Base-by-base conservation (phyloP, 2,113 vertebrate species). In the Mustela nigripes region DNA sequence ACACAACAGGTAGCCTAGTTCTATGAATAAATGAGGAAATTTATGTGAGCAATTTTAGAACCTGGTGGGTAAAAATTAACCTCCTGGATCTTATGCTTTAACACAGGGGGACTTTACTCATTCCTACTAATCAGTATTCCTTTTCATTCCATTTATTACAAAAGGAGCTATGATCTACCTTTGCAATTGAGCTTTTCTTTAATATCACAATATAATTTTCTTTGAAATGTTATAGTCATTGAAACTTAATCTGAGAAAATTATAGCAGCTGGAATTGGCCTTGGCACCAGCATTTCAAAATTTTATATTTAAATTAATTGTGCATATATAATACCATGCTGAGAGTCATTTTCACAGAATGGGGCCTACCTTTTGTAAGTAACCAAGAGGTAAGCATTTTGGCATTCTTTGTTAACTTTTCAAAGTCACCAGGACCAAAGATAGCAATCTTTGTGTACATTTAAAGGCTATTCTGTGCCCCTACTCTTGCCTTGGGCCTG, bases 1-100 rank as follows among this genome's bases (percentile, higher is more conserved):
- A 91, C 42, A 93, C 81, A 97, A 88, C 48, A 83, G 67, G 93
- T 31, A 91, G 63, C 42, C 93, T 82, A 86, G 36, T 94, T 97
- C 95, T 73, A 98, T 97, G n/a, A 92, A 88, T 71, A 96, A 96
- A 87, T 81, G 74, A 78, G 53, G 58, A 97, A 94, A 97, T 95
- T 98, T 96, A 97, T 96, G 53, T 78, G 36, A 94, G 58, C 60
- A 98, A 91, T 98, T 96, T 97, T 97, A 95, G 95, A 97, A 88
- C 22, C 39, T 83, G 33, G 48, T 84, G 39, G 53, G 76, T 91
- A 86, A 76, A 90, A 95, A 96, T 96, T 96, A 97, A 92, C 96
- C 84, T 95, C 28, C 81, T 76, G 15, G 67, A 87, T 94, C 45
- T 95, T 89, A 63, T 62, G 19, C 69, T 93, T 88, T 96, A 95